Base-by-base conservation (phyloP, 2,797 vertebrate genomes). In the Anisognathus igniventris region DNA sequence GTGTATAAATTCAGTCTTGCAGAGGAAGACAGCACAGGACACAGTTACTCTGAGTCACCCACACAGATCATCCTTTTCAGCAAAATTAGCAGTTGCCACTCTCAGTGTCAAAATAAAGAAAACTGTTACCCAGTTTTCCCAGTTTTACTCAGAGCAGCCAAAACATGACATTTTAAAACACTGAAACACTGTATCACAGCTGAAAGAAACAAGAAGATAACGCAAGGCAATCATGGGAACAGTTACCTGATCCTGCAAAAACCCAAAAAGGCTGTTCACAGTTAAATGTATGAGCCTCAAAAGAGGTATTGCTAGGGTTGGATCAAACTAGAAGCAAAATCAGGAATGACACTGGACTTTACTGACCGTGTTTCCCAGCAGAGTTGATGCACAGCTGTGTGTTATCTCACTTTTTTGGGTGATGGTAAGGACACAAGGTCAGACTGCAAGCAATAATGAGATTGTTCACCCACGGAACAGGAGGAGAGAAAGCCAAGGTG, bases 381-480 rank as follows among this genome's bases (percentile, higher is more conserved):
- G 1, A 56, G 5, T 1, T 74, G 23, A 14, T n/a, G 30, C 27
- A 68, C 14, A 31, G 2, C 2, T 0, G 4, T 1, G 2, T 1
- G 4, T 33, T 30, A 35, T 4, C 4, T 42, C 20, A 3, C 5
- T 9, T 33, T 78, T 75, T 44, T 33, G 15, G 21, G 20, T 64
- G 35, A 23, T 14, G 5, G 9, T 58, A 37, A 75, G 40, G 47
- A 58, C 10, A 70, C 44, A 17, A 25, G 5, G 7, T 35, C 54
- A 25, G n/a, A 35, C 56, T 25, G 56, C 56, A 37, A 58, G 33
- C 16, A 37, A 58, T 25, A 24, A 24, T 7, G 53, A 50, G 2
- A 3, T 12, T 31, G 15, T 6, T 23, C 22, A n/a, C 6, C 22
- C 31, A 50, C 4, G 42, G 39, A 58, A 42, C 1, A 11, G n/a